Percentiles rank a stretch among this genome's conserved stretches.
phyloP scores from a whole-genome alignment of 2,113 vertebrate genomes.

The Synodontis membranacea region DNA sequence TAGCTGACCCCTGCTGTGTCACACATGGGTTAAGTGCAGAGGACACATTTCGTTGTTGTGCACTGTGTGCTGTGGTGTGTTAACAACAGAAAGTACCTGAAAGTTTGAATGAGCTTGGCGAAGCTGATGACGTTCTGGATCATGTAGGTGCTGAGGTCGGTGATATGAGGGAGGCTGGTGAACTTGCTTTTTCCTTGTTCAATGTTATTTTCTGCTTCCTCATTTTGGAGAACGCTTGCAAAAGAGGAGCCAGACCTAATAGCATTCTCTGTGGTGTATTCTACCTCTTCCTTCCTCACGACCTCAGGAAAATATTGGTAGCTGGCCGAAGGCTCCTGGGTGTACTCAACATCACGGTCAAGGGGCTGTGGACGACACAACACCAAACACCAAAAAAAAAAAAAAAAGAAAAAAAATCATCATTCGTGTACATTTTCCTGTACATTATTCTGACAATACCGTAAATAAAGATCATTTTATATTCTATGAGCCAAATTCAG shows the following conservation, averaged over 20 bases:
- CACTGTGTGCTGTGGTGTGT: no score
- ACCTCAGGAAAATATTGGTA: not conserved
- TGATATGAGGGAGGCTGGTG: conserved; percentile 70
- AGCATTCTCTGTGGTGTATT: not conserved
- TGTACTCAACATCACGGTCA: conserved; percentile 32
- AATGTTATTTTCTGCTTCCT: not conserved
- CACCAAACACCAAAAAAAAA: not conserved
- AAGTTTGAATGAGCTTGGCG: conserved; percentile 68
- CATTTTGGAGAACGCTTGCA: not conserved
- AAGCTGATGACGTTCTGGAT: conserved; percentile 76
- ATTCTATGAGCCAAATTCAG: not conserved
- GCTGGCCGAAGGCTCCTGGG: not conserved
- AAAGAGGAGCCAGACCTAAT: not conserved
- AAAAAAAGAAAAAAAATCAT: not conserved
- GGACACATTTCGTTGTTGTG: no score
- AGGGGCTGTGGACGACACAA: conserved; percentile 52
- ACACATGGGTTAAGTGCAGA: no score
- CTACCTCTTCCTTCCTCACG: not conserved
- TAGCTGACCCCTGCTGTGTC: no score
- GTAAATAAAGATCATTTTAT: not conserved
- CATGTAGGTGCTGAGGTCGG: conserved; percentile 74
- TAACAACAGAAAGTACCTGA: conserved; percentile 64
- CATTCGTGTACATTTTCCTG: not conserved
- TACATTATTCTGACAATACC: not conserved
- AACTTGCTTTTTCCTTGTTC: conserved; percentile 40